A percentile compares a stretch with the other conserved stretches of the same genome.
Evolutionary conservation across 2,888 invertebrate species (phyloP).

Genomic region (Synanthedon vespiformis): DNA sequence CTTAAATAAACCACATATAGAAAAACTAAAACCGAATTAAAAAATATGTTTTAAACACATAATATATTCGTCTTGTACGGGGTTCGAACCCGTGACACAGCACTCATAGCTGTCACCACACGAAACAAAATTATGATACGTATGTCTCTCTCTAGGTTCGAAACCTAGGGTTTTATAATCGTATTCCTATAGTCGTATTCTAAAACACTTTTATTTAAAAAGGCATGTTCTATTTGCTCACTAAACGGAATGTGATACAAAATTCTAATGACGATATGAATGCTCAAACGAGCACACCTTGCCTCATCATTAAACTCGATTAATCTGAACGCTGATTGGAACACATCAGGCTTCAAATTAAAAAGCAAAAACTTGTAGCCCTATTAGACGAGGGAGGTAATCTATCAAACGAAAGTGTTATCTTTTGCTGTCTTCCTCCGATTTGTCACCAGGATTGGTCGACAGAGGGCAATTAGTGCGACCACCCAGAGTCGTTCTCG

Average conservation of each 20-base stretch:
- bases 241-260: not conserved
- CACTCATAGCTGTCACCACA: no score
- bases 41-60: no score
- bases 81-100: no score
- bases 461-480: conserved; percentile 36
- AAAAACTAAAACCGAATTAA: no score
- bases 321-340: not conserved
- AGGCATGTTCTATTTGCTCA: not conserved
- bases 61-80: no score
- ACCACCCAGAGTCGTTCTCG: conserved; percentile 32
- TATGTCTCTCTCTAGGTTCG: no score
- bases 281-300: not conserved
- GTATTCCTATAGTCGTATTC: no score
- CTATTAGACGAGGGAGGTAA: conserved; percentile 1
- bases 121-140: no score
- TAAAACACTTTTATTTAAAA: not conserved
- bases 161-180: no score
- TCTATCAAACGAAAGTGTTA: conserved; percentile 23
- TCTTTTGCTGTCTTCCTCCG: conserved; percentile 24
- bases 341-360: not conserved
- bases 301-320: conserved; percentile 3
- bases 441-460: conserved; percentile 34
- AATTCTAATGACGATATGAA: not conserved
- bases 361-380: not conserved
- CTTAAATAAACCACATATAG: no score